Evolutionary conservation across 2,113 vertebrate species (phyloP).

Genomic region (Glareola pratincola): DNA sequence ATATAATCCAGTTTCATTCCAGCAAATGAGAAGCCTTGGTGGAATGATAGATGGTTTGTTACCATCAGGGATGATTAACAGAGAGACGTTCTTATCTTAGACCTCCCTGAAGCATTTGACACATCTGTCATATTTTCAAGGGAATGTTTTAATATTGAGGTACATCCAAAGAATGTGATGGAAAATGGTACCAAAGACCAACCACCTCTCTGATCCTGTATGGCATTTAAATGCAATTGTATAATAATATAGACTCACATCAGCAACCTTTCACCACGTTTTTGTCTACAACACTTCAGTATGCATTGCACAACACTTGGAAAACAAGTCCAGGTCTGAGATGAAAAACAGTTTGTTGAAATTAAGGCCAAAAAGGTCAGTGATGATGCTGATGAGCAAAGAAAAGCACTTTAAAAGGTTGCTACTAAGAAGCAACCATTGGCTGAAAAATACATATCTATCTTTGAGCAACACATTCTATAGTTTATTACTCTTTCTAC

Average conservation of each 20-base stretch:
- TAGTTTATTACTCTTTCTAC: neutral
- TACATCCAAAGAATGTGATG: neutral
- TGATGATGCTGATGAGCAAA: neutral
- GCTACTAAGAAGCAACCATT: neutral
- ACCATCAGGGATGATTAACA: neutral
- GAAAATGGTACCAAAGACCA: neutral
- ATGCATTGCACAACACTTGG: neutral
- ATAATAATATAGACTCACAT: neutral
- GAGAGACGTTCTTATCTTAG: neutral
- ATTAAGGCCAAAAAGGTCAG: neutral
- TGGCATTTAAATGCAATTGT: neutral
- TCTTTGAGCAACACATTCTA: rapidly evolving
- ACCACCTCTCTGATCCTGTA: neutral
- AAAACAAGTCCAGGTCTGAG: neutral
- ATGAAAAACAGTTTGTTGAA: neutral
- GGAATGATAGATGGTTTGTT: neutral
- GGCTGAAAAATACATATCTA: neutral
- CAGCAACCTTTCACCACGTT: neutral
- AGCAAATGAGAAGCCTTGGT: neutral
- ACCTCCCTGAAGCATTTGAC: slow-evolving; percentile 14
- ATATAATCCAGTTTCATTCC: neutral
- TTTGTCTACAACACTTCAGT: neutral
- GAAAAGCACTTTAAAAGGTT: neutral
- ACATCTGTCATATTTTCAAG: neutral
- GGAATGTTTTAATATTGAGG: neutral